Evolutionary conservation across 2,797 vertebrate genomes (phyloP), one percentile per base, ranked within the genome.

Genomic region (Sebastes itinus): DNA sequence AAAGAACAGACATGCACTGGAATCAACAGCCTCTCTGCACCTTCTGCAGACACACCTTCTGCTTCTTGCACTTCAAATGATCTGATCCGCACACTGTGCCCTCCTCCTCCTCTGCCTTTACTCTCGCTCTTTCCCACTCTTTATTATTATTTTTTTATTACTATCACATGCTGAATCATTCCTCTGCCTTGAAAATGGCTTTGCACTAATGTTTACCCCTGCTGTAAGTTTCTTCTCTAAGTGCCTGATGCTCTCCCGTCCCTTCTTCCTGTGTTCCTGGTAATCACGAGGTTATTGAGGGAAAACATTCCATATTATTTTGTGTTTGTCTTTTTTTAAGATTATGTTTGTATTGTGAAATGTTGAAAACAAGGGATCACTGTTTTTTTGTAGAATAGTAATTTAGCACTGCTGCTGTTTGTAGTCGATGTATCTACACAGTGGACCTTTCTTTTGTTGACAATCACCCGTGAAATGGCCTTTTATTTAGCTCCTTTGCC

Each of bases 1-100:
- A 95, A 95, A 94, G 89, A 93, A 93, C 87, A 77, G 62, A 87
- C 87, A 94, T 94, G 94, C 95, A 95, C 95, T 95, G 95, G 94
- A 95, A 94, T 71, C 81, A 67, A 55, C 77, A 38, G 89, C 90
- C 89, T 89, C 83, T 83, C 90, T 93, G 91, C 88, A 83, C 70
- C 76, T 88, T 72, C 83, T 92, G 88, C 89, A 89, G 90, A 91
- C 42, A 61, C 72, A 35, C 28, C 69, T 64, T 76, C 60, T 75
- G 86, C 91, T 92, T 92, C 91, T 92, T 92, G 91, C 92, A 93
- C 92, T 89, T 85, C 76, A 79, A 32, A 73, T 67, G n/a, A 69
- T 76, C 73, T 81, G 56, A 85, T 80, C 59, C 72, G 75, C 85
- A 90, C 90, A 86, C 82, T 81, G 83, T 89, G 83, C 55, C 74